A percentile compares a stretch with the other conserved stretches of the same genome.
Conservation (phyloP, 2,888 invertebrate genomes). For the Lathronympha strigana region DNA sequence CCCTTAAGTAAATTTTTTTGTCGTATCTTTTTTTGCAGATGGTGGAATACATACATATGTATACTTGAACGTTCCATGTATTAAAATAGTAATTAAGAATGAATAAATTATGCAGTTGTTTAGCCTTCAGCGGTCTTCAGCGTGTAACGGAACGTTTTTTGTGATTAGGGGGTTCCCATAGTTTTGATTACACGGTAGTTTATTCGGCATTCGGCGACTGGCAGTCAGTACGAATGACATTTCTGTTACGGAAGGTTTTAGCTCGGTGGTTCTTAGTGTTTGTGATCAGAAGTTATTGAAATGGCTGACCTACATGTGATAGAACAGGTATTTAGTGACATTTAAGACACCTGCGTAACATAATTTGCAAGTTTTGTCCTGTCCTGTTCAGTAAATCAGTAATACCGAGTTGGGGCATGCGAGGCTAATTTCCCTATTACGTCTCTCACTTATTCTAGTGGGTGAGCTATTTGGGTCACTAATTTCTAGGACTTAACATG, state of each 20-base stretch:
- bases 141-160: constrained; percentile 15
- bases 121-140: too few relatives aligned
- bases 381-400: neutral
- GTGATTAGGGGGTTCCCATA: neutral
- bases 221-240: neutral
- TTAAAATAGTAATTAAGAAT: too few relatives aligned
- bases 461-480: too few relatives aligned
- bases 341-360: neutral
- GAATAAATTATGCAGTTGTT: too few relatives aligned
- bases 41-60: too few relatives aligned
- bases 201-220: neutral
- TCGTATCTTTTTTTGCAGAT: too few relatives aligned
- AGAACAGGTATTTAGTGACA: neutral
- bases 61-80: too few relatives aligned
- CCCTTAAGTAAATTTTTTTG: too few relatives aligned
- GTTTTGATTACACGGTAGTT: neutral
- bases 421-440: too few relatives aligned
- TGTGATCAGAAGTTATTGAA: neutral
- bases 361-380: constrained; percentile 4
- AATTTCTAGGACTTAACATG: too few relatives aligned
- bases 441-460: too few relatives aligned
- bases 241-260: neutral
- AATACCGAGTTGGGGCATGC: neutral
- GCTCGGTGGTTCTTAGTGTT: neutral
- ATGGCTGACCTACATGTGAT: neutral